Percentiles rank a stretch among this genome's conserved stretches.
phyloP scores from a whole-genome alignment of 2,888 invertebrate species.

The Thecocarcelia acutangulata region DNA sequence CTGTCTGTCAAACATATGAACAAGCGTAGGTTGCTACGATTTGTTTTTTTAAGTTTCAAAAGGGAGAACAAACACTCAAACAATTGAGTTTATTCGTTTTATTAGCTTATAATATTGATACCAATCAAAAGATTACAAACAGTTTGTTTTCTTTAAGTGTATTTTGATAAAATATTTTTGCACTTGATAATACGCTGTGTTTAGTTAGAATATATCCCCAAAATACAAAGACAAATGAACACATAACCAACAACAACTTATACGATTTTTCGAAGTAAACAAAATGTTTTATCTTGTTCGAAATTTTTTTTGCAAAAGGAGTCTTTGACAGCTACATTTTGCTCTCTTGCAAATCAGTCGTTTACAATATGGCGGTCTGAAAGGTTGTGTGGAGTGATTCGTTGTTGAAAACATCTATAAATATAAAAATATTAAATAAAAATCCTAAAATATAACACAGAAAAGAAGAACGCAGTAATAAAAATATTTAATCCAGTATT shows the following conservation, averaged over 20 bases:
- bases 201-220: constrained; percentile 1
- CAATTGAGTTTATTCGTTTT: too few species aligned
- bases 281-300: constrained; percentile 40
- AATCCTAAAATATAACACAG: constrained; percentile 2
- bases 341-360: constrained; percentile 62
- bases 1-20: too few species aligned
- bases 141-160: not conserved
- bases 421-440: constrained; percentile 26
- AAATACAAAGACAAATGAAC: not conserved
- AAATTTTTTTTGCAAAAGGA: constrained; percentile 8
- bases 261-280: constrained; percentile 48
- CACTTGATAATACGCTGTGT: constrained; percentile 10
- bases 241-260: constrained; percentile 20
- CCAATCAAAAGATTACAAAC: too few species aligned
- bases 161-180: not conserved
- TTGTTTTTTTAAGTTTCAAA: too few species aligned
- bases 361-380: constrained; percentile 70
- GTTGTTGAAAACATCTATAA: not conserved
- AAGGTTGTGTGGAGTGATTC: constrained; percentile 14
- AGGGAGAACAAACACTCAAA: too few species aligned
- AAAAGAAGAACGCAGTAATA: constrained; percentile 5
- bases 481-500: not conserved
- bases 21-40: too few species aligned
- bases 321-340: constrained; percentile 11
- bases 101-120: too few species aligned